Conservation (phyloP, 2,113 vertebrate species). For the Coracopsis vasa region DNA sequence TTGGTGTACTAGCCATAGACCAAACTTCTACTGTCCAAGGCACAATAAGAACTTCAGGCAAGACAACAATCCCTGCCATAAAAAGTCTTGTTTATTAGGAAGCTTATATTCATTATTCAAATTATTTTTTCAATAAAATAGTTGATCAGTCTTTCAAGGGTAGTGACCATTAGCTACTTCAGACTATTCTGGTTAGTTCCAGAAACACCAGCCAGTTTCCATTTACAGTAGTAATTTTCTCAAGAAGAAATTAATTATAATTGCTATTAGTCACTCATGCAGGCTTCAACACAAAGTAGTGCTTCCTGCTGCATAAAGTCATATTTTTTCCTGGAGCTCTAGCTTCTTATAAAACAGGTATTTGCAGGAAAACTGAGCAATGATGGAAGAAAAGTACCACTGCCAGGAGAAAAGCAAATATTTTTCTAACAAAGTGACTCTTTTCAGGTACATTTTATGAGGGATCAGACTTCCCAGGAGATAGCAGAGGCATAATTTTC, state of each 20-base stretch:
- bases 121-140: neutral
- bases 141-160: neutral
- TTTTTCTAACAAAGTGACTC: neutral
- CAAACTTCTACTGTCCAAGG: neutral
- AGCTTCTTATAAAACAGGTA: neutral
- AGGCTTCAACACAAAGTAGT: neutral
- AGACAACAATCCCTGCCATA: neutral
- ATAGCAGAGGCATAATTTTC: neutral
- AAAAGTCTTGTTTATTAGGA: neutral
- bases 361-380: neutral
- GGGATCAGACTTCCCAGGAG: neutral
- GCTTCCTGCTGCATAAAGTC: neutral
- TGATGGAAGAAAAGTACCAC: neutral
- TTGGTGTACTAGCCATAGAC: neutral
- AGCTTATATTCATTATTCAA: neutral
- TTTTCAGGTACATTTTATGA: neutral
- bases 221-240: neutral
- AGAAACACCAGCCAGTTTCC: neutral
- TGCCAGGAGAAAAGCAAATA: neutral
- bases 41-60: neutral
- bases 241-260: slow-evolving; percentile 9
- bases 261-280: neutral
- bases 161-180: neutral
- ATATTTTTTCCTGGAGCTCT: neutral
- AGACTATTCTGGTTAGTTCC: neutral